Conservation (phyloP, 2,888 invertebrate species). For the Neria commutata region DNA sequence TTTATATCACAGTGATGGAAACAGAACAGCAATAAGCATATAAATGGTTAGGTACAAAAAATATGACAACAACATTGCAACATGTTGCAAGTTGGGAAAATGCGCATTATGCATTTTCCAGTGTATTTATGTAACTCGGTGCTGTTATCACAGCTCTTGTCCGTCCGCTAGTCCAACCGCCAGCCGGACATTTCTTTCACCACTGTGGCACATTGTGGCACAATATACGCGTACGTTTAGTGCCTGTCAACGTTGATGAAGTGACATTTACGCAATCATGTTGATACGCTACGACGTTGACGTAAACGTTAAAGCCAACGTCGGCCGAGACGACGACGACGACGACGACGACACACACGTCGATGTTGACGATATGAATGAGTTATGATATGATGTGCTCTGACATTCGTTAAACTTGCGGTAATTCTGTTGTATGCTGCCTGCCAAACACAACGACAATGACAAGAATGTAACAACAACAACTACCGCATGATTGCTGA, state of each 20-base stretch:
- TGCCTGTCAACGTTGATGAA: conserved; percentile 41
- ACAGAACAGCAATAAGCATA: no score
- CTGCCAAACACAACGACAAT: conserved; percentile 24
- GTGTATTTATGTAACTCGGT: conserved; percentile 4
- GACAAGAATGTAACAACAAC: neutral
- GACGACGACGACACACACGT: conserved; percentile 48
- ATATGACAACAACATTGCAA: no score
- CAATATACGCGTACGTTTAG: neutral
- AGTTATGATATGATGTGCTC: conserved; percentile 45
- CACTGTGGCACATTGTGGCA: conserved; percentile 4
- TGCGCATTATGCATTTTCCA: no score
- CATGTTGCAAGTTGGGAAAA: no score
- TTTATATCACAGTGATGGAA: no score
- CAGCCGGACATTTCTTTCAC: neutral
- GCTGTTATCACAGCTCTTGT: neutral
- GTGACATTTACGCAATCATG: conserved; percentile 50
- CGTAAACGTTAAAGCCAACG: conserved; percentile 28
- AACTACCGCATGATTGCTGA: conserved; percentile 14
- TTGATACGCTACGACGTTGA: conserved; percentile 45
- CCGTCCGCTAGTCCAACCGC: neutral
- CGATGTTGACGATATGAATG: conserved; percentile 54
- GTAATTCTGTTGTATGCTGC: conserved; percentile 43
- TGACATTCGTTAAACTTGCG: conserved; percentile 54
- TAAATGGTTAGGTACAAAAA: no score
- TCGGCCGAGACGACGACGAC: neutral